These are phyloP conservation scores for Troglohyphantes excavatus DNA, from an alignment of 2,888 invertebrate genomes.

Conservation along the genomic window DNA sequence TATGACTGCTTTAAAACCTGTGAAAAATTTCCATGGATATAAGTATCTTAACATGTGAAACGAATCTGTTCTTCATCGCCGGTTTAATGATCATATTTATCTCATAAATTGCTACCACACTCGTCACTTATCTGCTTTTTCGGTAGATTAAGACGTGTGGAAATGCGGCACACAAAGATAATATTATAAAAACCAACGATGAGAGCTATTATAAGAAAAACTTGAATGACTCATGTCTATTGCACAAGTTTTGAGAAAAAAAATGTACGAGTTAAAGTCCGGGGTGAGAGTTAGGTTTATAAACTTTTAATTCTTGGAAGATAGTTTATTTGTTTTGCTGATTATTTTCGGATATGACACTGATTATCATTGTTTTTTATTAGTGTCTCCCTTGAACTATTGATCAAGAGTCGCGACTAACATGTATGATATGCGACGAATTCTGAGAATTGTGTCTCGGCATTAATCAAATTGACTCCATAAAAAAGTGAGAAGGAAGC, in stretches of 20 bases:
- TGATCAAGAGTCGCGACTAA: too few relatives aligned
- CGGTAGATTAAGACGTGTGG: slow-evolving; percentile 12
- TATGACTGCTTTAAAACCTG: too few relatives aligned
- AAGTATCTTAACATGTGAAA: not conserved
- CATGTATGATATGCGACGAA: too few relatives aligned
- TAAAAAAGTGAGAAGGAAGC: too few relatives aligned
- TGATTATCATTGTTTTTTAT: too few relatives aligned
- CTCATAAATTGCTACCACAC: not conserved
- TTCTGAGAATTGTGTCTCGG: too few relatives aligned
- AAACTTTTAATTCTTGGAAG: too few relatives aligned
- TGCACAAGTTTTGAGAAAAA: not conserved
- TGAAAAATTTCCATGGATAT: too few relatives aligned
- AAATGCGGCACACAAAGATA: slow-evolving; percentile 14
- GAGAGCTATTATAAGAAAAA: not conserved
- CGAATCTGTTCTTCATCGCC: not conserved
- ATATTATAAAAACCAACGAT: slow-evolving; percentile 3
- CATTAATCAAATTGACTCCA: too few relatives aligned
- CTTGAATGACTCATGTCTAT: not conserved
- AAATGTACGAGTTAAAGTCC: not conserved
- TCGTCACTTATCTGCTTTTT: slow-evolving; percentile 17
- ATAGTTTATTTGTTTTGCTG: too few relatives aligned
- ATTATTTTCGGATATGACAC: too few relatives aligned
- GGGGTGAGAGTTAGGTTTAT: not conserved
- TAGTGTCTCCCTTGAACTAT: too few relatives aligned
- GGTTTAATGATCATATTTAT: slow-evolving; percentile 2